Evolutionary conservation across 2,888 invertebrate genomes (phyloP).

Genomic region (Tridacna crocea): DNA sequence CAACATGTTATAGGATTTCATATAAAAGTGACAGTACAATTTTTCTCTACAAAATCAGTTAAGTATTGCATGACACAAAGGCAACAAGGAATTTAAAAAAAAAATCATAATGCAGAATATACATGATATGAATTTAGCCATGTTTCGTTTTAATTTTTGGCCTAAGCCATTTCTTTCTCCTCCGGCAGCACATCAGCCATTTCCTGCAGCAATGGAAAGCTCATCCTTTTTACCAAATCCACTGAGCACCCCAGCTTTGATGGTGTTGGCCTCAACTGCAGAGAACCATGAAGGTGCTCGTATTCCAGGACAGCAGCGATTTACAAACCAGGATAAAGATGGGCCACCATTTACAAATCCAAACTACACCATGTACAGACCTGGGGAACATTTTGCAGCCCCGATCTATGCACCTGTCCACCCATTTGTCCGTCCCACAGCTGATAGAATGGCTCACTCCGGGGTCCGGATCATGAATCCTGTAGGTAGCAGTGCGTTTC

Average conservation of each 20-base stretch:
- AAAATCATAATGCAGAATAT: conserved; percentile 55
- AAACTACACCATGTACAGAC: conserved; percentile 77
- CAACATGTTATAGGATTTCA: too few species aligned
- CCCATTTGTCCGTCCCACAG: conserved; percentile 73
- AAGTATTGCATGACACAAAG: too few species aligned
- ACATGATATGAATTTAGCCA: conserved; percentile 68
- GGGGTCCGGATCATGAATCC: conserved; percentile 72
- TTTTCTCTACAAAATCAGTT: too few species aligned
- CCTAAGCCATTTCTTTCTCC: conserved; percentile 78
- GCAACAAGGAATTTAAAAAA: neutral
- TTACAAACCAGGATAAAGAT: conserved; percentile 73
- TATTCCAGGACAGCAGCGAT: conserved; percentile 68
- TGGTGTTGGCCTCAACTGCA: conserved; percentile 80
- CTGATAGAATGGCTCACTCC: conserved; percentile 72
- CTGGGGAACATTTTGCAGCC: conserved; percentile 79
- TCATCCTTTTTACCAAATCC: conserved; percentile 78
- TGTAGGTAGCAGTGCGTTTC: conserved; percentile 75
- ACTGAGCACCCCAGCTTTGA: conserved; percentile 78
- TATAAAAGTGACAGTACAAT: too few species aligned
- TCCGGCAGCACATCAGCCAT: conserved; percentile 71
- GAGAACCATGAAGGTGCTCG: conserved; percentile 76
- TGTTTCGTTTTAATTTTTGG: conserved; percentile 83
- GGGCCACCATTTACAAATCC: conserved; percentile 69
- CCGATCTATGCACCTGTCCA: conserved; percentile 79
- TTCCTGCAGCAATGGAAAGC: conserved; percentile 77